A percentile compares a stretch with the other conserved stretches of the same genome.
phyloP scores from a whole-genome alignment of 2,797 vertebrate genomes.

The Amblyraja radiata region DNA sequence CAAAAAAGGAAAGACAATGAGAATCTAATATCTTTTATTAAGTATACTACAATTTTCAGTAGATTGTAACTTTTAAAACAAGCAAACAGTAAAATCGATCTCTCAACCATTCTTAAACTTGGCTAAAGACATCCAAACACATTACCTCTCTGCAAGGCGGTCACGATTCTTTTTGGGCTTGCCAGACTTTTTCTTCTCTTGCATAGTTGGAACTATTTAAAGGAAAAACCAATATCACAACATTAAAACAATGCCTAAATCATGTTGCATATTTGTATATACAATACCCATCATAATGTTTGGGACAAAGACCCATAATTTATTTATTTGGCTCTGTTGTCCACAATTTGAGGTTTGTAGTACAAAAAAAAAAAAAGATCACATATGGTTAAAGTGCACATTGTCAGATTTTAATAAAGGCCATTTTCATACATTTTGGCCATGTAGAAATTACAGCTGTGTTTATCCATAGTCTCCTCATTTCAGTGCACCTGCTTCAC shows the following conservation, averaged over 20 bases:
- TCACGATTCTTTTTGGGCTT: constrained; percentile 60
- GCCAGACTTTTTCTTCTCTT: constrained; percentile 68
- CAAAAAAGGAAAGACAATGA: neutral
- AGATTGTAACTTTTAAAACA: neutral
- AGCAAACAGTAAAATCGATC: neutral
- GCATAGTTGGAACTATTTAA: constrained; percentile 42
- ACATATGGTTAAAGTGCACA: too few relatives aligned
- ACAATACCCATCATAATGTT: too few relatives aligned
- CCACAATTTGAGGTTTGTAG: too few relatives aligned
- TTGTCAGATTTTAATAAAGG: too few relatives aligned
- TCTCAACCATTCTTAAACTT: neutral
- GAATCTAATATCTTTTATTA: neutral
- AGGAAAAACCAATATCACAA: neutral
- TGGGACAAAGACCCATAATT: too few relatives aligned
- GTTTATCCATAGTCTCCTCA: too few relatives aligned
- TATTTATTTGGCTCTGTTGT: too few relatives aligned
- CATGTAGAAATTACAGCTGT: too few relatives aligned
- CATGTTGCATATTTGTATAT: too few relatives aligned
- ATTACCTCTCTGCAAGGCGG: constrained; percentile 82
- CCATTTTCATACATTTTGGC: too few relatives aligned
- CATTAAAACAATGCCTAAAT: neutral
- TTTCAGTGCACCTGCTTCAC: too few relatives aligned
- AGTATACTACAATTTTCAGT: neutral
- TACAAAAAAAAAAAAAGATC: too few relatives aligned
- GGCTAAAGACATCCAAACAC: neutral